phyloP scores from a whole-genome alignment of 2,113 vertebrate genomes.

The Tor tambroides region DNA sequence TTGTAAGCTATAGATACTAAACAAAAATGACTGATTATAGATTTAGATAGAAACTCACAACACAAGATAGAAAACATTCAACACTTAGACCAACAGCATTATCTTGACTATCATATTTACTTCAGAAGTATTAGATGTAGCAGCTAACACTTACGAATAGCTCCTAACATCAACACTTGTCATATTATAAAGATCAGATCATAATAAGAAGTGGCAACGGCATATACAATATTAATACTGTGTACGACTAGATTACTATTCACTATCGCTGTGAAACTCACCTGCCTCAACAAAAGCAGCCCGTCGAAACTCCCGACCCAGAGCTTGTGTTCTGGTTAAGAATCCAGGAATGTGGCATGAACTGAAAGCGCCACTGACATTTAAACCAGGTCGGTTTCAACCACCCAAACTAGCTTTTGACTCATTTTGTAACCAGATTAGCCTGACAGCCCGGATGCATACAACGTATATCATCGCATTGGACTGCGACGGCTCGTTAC shows the following conservation, averaged over 20 bases:
- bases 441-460: constrained; percentile 22
- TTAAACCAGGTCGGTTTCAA: neutral
- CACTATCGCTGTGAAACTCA: neutral
- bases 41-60: neutral
- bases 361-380: constrained; percentile 4
- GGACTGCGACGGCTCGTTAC: neutral
- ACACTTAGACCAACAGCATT: neutral
- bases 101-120: neutral
- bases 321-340: neutral
- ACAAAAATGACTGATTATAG: neutral
- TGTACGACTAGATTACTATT: neutral
- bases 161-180: neutral
- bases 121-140: neutral
- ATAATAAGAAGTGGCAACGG: neutral
- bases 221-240: neutral
- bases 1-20: neutral
- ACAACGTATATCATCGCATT: constrained; percentile 12
- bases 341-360: constrained; percentile 34
- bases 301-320: constrained; percentile 30
- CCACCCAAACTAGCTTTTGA: constrained; percentile 22
- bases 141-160: neutral
- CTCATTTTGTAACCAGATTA: constrained; percentile 2
- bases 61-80: neutral
- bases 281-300: constrained; percentile 15
- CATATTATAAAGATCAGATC: neutral